A percentile compares a stretch with the other conserved stretches of the same genome.
Conservation (phyloP, 1,140 invertebrate species). For the Macrocentrus cingulum region DNA sequence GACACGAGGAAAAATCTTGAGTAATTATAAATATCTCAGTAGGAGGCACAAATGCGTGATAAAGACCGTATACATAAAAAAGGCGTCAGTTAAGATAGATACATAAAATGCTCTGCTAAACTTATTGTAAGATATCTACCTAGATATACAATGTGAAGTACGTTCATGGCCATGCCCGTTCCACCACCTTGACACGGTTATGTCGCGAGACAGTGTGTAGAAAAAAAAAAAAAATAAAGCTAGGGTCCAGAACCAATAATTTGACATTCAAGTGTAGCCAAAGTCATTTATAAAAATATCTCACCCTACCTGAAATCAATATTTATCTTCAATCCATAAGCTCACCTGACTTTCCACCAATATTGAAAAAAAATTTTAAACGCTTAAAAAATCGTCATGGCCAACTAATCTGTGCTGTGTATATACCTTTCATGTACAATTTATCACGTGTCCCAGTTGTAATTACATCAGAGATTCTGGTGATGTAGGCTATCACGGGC, state of each 20-base stretch:
- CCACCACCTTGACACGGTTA: slow-evolving; percentile 53
- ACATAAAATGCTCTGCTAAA: slow-evolving; percentile 11
- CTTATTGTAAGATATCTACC: background rate
- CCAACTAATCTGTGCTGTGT: too few species aligned
- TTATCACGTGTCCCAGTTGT: slow-evolving; percentile 14
- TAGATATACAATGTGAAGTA: slow-evolving; percentile 15
- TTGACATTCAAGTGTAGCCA: too few species aligned
- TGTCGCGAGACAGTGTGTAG: slow-evolving; percentile 13
- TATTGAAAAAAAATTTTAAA: too few species aligned
- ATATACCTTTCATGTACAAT: background rate
- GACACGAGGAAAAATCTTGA: too few species aligned
- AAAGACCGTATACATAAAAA: background rate
- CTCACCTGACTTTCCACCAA: too few species aligned
- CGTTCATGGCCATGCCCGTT: slow-evolving; percentile 34
- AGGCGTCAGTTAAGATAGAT: background rate
- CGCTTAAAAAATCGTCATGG: too few species aligned
- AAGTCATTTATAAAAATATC: background rate
- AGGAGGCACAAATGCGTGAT: background rate
- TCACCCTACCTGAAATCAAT: background rate
- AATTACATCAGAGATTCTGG: slow-evolving; percentile 5
- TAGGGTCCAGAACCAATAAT: slow-evolving; percentile 3
- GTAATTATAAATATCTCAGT: too few species aligned
- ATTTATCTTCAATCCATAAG: background rate
- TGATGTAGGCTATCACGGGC: slow-evolving; percentile 13
- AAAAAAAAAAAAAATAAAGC: slow-evolving; percentile 7